These are phyloP conservation scores for Sipha maydis DNA, from an alignment of 2,888 invertebrate species.

Conservation along the genomic window DNA sequence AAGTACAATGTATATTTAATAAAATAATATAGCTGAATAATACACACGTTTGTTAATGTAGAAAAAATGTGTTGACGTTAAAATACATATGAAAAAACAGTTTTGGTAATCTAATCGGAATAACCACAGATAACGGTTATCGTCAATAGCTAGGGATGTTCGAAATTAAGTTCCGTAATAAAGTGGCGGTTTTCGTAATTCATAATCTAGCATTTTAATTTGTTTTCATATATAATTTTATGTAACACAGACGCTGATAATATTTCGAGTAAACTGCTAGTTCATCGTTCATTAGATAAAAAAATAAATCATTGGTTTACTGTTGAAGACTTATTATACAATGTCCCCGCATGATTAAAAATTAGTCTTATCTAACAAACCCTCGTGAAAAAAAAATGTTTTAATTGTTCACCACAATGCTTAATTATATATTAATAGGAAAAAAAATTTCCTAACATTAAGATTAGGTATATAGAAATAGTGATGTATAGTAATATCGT, in stretches of 20 bases:
- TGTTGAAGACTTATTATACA: conserved; percentile 11
- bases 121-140: conserved; percentile 16
- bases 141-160: conserved; percentile 13
- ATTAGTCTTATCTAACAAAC: conserved; percentile 20
- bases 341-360: conserved; percentile 14
- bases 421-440: conserved; percentile 9
- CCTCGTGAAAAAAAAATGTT: conserved; percentile 2
- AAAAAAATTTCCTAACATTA: background rate
- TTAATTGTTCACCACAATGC: background rate
- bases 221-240: conserved; percentile 3
- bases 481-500: background rate
- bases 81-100: background rate
- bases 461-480: background rate
- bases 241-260: conserved; percentile 21
- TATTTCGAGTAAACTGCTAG: conserved; percentile 28
- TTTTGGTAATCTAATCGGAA: conserved; percentile 28
- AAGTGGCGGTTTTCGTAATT: conserved; percentile 34
- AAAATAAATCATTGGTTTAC: conserved; percentile 27
- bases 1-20: background rate
- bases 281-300: conserved; percentile 42
- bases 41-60: background rate
- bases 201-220: conserved; percentile 21
- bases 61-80: background rate
- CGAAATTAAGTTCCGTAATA: background rate
- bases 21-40: background rate